Percentiles rank a stretch among this genome's conserved stretches.
phyloP scores from a whole-genome alignment of 1,140 invertebrate species.

The Dreissena polymorpha region DNA sequence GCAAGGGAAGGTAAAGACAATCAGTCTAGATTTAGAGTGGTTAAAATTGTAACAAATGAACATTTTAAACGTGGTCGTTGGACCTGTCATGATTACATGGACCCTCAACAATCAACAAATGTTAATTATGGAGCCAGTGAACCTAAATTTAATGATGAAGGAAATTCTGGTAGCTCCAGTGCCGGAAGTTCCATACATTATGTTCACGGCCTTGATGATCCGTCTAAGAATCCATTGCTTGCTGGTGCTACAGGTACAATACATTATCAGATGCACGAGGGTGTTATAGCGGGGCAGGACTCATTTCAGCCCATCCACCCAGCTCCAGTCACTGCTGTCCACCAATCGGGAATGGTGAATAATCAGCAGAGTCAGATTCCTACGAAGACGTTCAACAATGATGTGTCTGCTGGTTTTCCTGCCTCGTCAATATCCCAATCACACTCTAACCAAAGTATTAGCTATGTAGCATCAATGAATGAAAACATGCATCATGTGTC shows the following conservation, averaged over 20 bases:
- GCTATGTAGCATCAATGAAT: conserved; percentile 14
- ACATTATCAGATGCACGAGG: conserved; percentile 40
- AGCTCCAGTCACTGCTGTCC: conserved; percentile 42
- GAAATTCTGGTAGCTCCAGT: conserved; percentile 74
- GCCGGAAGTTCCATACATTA: conserved; percentile 75
- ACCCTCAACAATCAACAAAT: conserved; percentile 83
- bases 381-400: conserved; percentile 8
- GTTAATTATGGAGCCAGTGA: conserved; percentile 56
- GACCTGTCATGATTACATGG: conserved; percentile 97
- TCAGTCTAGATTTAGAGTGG: conserved; percentile 89
- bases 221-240: conserved; percentile 70
- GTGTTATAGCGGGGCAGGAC: conserved; percentile 42
- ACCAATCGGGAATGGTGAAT: conserved; percentile 15
- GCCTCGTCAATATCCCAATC: conserved; percentile 47
- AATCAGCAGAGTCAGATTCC: conserved; percentile 36
- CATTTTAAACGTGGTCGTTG: conserved; percentile 96
- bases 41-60: conserved; percentile 95
- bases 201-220: conserved; percentile 73
- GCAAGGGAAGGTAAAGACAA: conserved; percentile 57
- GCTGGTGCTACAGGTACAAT: conserved; percentile 58
- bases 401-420: conserved; percentile 10
- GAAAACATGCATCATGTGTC: conserved; percentile 16
- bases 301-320: conserved; percentile 55
- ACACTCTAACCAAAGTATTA: conserved; percentile 57
- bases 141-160: conserved; percentile 54